phyloP scores from a whole-genome alignment of 2,113 vertebrate genomes.

The Prinia subflava region DNA sequence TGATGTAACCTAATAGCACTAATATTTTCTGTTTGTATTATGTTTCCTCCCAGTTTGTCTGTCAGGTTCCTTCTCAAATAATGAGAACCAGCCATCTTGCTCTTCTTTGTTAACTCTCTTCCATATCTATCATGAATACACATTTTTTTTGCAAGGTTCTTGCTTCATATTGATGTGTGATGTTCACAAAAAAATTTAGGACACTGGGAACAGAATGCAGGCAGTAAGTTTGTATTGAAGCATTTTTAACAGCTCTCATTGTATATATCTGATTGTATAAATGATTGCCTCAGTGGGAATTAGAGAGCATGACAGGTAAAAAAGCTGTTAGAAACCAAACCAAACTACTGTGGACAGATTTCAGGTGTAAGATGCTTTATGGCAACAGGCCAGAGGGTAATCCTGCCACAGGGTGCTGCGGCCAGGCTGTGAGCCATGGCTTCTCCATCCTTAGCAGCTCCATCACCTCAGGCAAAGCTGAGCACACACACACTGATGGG shows the following conservation, averaged over 20 bases:
- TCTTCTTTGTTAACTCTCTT: background rate
- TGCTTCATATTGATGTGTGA: background rate
- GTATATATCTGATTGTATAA: background rate
- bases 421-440: background rate
- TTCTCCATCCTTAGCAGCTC: background rate
- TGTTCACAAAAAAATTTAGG: background rate
- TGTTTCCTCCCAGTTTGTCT: background rate
- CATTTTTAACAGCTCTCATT: background rate
- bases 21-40: background rate
- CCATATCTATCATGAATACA: background rate
- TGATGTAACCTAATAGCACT: background rate
- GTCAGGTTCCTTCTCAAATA: background rate
- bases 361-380: background rate
- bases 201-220: background rate
- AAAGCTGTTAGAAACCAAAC: background rate
- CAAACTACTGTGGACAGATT: background rate
- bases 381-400: background rate
- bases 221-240: background rate
- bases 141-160: background rate
- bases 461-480: background rate
- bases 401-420: background rate
- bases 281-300: background rate
- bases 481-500: accelerated
- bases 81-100: background rate
- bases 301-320: background rate